Conservation (phyloP, 2,797 vertebrate genomes). For the Fringilla coelebs region DNA sequence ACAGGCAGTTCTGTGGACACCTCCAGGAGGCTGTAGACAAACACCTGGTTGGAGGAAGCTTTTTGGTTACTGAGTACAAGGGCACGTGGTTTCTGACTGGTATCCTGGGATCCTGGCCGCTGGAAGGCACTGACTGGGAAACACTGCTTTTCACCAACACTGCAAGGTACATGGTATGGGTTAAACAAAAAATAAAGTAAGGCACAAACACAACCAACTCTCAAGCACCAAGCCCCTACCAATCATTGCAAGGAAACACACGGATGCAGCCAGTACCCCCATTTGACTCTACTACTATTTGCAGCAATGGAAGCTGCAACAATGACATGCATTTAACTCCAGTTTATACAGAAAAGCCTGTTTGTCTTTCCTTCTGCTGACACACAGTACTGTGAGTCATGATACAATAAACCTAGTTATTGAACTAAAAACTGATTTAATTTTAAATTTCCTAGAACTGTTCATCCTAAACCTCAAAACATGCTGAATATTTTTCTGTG, state of each 20-base stretch:
- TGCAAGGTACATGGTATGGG: conserved; percentile 85
- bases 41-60: conserved; percentile 71
- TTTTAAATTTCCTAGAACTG: not conserved
- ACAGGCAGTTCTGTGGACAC: conserved; percentile 86
- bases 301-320: not conserved
- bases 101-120: conserved; percentile 67
- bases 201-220: not conserved
- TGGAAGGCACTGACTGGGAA: conserved; percentile 10
- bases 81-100: conserved; percentile 87
- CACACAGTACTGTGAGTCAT: not conserved
- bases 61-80: conserved; percentile 74
- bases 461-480: not conserved
- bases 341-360: not conserved
- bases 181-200: conserved; percentile 67
- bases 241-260: not conserved
- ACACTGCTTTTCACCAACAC: conserved; percentile 84
- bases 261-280: not conserved
- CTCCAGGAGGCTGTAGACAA: not conserved
- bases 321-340: not conserved
- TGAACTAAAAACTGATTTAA: not conserved
- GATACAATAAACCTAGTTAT: not conserved
- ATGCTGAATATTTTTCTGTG: not conserved
- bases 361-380: not conserved
- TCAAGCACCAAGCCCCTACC: not conserved
- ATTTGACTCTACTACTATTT: not conserved